Evolutionary conservation across 1,140 invertebrate genomes (phyloP), one percentile per base, ranked within the genome.

Genomic region (Drosophila takahashii): DNA sequence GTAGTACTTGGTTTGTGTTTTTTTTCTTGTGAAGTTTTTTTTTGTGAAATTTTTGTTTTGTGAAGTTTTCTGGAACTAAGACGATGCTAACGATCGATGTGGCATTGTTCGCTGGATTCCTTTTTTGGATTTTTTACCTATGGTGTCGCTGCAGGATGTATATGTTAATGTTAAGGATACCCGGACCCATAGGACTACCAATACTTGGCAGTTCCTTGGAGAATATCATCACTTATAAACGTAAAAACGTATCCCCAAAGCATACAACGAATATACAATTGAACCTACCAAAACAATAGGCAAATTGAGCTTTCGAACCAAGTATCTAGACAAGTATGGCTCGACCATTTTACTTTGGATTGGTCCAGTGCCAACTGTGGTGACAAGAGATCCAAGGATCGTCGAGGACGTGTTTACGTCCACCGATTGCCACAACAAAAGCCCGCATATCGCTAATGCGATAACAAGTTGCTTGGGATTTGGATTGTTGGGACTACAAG

Each of bases 101-200:
- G 8, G 7, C 27, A 1, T 15, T 48, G 45, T 3, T 7, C 9
- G 41, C 10, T 13, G 56, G 39, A 34, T 5, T 13, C 29, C n/a
- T 71, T 16, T 13, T 65, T n/a, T 83, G 62, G 66, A 48, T 89
- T 5, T 69, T 60, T 48, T 61, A 77, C 52, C 8, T 91, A 5
- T 90, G 87, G 91, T 76, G 53, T 22, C 77, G 87, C 3, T 65
- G 90, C 10, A 71, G 53, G 51, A 47, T 77, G 13, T 90, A 92
- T 51, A 29, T 51, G 10, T 47, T 90, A 15, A 77, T 77, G 39
- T 16, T 73, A 0, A 67, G 75, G 36, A 8, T 91, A 6, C 77
- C 79, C 0, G 91, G 87, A 15, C 76, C 85, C 6, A n/a, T 56
- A 1, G 76, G 87, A n/a, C 71, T 72, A 47, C 90, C 90, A 1